Base-by-base conservation (phyloP, 1,140 invertebrate species). In the Dinothrombium tinctorium region DNA sequence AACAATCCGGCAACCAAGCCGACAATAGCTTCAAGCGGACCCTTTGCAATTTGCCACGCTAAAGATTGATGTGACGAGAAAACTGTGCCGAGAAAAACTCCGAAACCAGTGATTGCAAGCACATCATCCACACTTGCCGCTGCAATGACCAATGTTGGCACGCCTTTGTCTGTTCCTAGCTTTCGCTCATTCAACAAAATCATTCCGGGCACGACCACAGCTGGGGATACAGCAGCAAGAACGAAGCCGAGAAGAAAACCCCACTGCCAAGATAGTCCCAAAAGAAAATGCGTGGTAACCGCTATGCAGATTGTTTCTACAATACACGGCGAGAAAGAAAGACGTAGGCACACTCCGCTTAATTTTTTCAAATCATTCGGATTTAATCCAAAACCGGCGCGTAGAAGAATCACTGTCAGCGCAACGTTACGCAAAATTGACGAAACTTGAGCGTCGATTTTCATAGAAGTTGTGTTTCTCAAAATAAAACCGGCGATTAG, bases 91-190 rank as follows among this genome's bases (percentile, higher is more conserved):
- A 74, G 67, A 21, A 81, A 63, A 35, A 87, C 78, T 33, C 83
- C 81, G 54, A 84, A 92, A n/a, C 79, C 71, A 20, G 82, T 84
- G 19, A 81, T 77, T 33, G 73, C 72, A 8, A 76, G 56, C 19
- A 82, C 70, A 58, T 81, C 74, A 57, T 81, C 77, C 23, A 96
- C 72, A 36, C 81, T 87, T n/a, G 77, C 69, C 2, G 84, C 81
- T 0, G 87, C 87, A 29, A 95, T 80, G 29, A 92, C 77, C n/a
- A 94, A 61, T 0, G 87, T 92, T 1, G 87, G 84, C 37, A 96
- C 86, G 2, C 87, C 87, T 64, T 90, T 89, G 25, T 77, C 74
- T 5, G 83, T 72, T 1, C 87, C 89, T 52, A 83, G 83, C 4
- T 82, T 79, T 53, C 76, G 73, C 40, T 71, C 68, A 11, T 80